phyloP scores from a whole-genome alignment of 2,888 invertebrate genomes.

The Andrena camellia region DNA sequence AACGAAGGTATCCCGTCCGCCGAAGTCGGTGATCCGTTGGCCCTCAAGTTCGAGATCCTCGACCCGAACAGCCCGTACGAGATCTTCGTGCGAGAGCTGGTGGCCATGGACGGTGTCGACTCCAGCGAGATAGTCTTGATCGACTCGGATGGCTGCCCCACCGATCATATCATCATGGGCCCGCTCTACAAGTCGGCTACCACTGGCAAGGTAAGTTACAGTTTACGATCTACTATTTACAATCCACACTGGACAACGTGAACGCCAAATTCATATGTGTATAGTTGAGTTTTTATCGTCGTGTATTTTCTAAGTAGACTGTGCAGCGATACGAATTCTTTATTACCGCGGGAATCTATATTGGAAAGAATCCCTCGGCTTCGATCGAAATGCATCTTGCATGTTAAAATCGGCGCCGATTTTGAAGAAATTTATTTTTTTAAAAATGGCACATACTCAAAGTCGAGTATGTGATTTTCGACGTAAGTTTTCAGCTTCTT shows the following conservation, averaged over 20 bases:
- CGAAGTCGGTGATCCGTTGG: slow-evolving; percentile 96
- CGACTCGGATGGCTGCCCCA: slow-evolving; percentile 96
- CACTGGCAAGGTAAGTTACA: slow-evolving; percentile 90
- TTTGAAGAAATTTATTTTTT: too few relatives aligned
- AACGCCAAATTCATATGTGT: neutral
- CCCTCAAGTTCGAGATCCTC: slow-evolving; percentile 95
- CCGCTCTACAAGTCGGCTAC: slow-evolving; percentile 93
- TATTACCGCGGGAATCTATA: too few relatives aligned
- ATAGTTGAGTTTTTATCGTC: neutral
- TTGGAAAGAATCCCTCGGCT: too few relatives aligned
- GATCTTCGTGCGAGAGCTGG: slow-evolving; percentile 97
- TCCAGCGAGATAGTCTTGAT: slow-evolving; percentile 96
- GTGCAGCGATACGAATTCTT: neutral
- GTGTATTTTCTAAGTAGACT: neutral
- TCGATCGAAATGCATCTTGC: too few relatives aligned
- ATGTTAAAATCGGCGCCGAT: too few relatives aligned
- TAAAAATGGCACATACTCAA: too few relatives aligned
- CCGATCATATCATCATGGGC: slow-evolving; percentile 97
- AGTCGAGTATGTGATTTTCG: too few relatives aligned
- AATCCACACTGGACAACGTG: neutral
- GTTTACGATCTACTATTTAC: slow-evolving; percentile 23
- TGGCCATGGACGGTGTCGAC: slow-evolving; percentile 97
- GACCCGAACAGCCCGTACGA: slow-evolving; percentile 97
- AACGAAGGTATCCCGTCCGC: slow-evolving; percentile 94
- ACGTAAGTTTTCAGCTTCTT: too few relatives aligned